Percentiles rank a stretch among this genome's conserved stretches.
phyloP scores from a whole-genome alignment of 2,113 vertebrate species.

The Pipra filicauda region DNA sequence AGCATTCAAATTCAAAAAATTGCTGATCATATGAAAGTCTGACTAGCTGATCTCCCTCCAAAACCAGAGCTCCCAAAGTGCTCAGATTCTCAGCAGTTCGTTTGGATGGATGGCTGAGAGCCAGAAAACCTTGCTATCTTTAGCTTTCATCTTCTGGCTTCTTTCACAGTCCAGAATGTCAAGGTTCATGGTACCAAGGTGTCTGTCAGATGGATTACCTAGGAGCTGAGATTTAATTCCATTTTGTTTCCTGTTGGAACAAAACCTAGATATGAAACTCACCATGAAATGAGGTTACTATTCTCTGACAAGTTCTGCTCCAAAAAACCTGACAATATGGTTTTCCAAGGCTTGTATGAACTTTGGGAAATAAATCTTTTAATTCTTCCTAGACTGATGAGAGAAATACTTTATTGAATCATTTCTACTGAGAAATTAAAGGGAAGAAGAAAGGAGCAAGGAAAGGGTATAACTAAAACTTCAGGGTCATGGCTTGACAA shows the following conservation, averaged over 20 bases:
- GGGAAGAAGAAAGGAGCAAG: neutral
- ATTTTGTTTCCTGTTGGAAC: constrained; percentile 1
- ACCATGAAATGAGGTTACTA: constrained; percentile 49
- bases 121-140: constrained; percentile 10
- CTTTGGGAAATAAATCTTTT: constrained; percentile 53
- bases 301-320: constrained; percentile 48
- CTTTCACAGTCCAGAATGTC: constrained; percentile 10
- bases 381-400: constrained; percentile 40
- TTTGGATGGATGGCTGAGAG: neutral
- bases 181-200: neutral
- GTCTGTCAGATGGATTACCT: neutral
- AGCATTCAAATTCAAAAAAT: neutral
- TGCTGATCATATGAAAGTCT: neutral
- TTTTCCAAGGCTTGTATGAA: constrained; percentile 36
- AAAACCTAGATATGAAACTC: constrained; percentile 50
- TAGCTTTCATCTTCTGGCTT: constrained; percentile 11
- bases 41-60: neutral
- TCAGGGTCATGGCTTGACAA: constrained; percentile 40
- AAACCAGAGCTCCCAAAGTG: neutral
- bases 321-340: constrained; percentile 34
- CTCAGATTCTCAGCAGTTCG: neutral
- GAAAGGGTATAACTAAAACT: constrained; percentile 44
- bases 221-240: constrained; percentile 3
- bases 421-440: constrained; percentile 64
- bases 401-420: constrained; percentile 44